phyloP scores from a whole-genome alignment of 1,140 invertebrate genomes.

The Phymorhynchus buccinoides region DNA sequence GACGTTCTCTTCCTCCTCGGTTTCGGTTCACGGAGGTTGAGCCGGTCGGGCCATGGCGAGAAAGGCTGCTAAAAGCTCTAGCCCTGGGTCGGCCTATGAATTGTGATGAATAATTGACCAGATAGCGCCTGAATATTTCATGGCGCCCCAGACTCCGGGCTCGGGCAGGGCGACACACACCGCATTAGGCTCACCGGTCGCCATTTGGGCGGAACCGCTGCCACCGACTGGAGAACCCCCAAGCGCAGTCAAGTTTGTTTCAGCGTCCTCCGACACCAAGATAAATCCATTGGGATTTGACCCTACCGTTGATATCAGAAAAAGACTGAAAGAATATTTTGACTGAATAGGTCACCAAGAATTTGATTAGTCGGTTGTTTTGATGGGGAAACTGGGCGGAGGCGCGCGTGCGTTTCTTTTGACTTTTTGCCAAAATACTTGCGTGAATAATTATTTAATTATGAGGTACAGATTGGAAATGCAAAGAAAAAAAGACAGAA shows the following conservation, averaged over 20 bases:
- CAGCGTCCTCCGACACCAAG: background rate
- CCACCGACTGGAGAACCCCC: background rate
- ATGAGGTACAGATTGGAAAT: too few relatives aligned
- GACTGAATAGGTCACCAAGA: too few relatives aligned
- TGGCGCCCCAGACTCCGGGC: background rate
- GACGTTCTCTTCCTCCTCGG: background rate
- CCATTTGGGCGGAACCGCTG: slow-evolving; percentile 20
- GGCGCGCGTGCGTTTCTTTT: too few relatives aligned
- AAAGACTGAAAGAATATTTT: slow-evolving; percentile 41
- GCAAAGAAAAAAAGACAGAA: too few relatives aligned
- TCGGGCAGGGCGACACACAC: background rate
- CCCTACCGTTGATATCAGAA: background rate
- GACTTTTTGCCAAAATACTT: too few relatives aligned
- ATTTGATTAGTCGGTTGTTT: too few relatives aligned
- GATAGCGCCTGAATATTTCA: slow-evolving; percentile 34
- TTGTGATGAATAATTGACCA: slow-evolving; percentile 34
- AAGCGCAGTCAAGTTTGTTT: background rate
- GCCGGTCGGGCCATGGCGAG: background rate
- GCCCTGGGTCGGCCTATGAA: slow-evolving; percentile 28
- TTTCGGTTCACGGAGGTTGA: background rate
- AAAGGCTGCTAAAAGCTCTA: slow-evolving; percentile 27
- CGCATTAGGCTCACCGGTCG: slow-evolving; percentile 19
- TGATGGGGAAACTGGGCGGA: too few relatives aligned
- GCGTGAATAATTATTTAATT: too few relatives aligned
- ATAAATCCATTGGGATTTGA: background rate